Percentiles rank a stretch among this genome's conserved stretches.
These are phyloP conservation scores for Zygaena filipendulae DNA, from an alignment of 2,888 invertebrate genomes.

Conservation along the genomic window DNA sequence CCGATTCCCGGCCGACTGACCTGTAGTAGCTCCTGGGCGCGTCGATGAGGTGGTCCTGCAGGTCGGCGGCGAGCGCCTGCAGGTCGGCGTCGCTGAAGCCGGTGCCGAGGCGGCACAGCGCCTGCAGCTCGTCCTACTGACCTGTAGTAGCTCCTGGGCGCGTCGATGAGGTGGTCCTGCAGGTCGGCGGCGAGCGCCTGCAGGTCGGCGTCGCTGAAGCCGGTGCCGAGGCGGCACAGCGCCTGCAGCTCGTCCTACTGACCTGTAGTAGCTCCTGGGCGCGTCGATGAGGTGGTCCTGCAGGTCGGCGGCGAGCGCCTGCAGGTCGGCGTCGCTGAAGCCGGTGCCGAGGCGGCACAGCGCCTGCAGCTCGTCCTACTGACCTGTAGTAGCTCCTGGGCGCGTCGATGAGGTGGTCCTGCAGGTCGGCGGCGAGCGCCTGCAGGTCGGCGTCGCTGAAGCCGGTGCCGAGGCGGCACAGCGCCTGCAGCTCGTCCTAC, in stretches of 20 bases:
- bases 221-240: slow-evolving; percentile 82
- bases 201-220: slow-evolving; percentile 93
- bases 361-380: slow-evolving; percentile 92
- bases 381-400: slow-evolving; percentile 85
- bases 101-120: slow-evolving; percentile 79
- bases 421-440: slow-evolving; percentile 79
- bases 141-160: slow-evolving; percentile 83
- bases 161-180: slow-evolving; percentile 77
- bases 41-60: slow-evolving; percentile 80
- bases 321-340: slow-evolving; percentile 91
- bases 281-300: slow-evolving; percentile 78
- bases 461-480: slow-evolving; percentile 86
- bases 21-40: slow-evolving; percentile 83
- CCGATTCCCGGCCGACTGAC: too few species aligned
- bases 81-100: slow-evolving; percentile 96
- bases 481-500: slow-evolving; percentile 91
- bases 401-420: slow-evolving; percentile 76
- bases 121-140: too few species aligned
- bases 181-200: slow-evolving; percentile 80
- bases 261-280: slow-evolving; percentile 83
- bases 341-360: slow-evolving; percentile 86
- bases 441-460: slow-evolving; percentile 92
- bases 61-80: slow-evolving; percentile 76
- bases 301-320: slow-evolving; percentile 78
- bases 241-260: slow-evolving; percentile 94